phyloP scores from a whole-genome alignment of 1,140 invertebrate genomes.

The Drosophila ohnishii region DNA sequence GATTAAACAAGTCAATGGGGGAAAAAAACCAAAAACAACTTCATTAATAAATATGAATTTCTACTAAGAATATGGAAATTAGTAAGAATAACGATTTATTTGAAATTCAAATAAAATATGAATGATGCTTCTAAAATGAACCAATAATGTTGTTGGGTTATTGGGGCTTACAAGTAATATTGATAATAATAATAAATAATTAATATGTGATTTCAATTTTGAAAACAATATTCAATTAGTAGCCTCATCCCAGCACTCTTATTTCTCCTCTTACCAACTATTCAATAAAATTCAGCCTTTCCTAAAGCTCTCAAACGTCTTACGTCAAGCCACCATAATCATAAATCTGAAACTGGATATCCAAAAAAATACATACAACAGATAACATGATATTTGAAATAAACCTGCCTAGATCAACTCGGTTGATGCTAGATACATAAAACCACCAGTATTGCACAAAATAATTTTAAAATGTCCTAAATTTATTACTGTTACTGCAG shows the following conservation, averaged over 20 bases:
- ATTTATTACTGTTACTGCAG: too few relatives aligned
- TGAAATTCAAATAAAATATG: neutral
- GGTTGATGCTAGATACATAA: neutral
- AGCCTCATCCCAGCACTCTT: neutral
- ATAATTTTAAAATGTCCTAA: neutral
- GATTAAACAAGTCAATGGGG: slow-evolving; percentile 3
- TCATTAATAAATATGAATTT: neutral
- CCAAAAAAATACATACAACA: neutral
- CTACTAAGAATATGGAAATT: neutral
- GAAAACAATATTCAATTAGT: neutral
- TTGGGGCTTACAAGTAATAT: neutral
- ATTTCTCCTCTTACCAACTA: too few relatives aligned
- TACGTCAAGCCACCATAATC: neutral
- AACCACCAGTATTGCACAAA: neutral
- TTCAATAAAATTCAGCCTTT: too few relatives aligned
- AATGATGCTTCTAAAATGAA: neutral
- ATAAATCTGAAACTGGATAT: too few relatives aligned
- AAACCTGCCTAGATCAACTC: neutral
- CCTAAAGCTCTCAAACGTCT: too few relatives aligned
- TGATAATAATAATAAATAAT: neutral
- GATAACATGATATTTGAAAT: neutral
- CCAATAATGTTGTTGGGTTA: neutral
- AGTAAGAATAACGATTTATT: neutral
- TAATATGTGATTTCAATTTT: neutral
- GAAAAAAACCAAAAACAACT: neutral